phyloP scores from a whole-genome alignment of 2,113 vertebrate species.

The Macroglossus sobrinus region DNA sequence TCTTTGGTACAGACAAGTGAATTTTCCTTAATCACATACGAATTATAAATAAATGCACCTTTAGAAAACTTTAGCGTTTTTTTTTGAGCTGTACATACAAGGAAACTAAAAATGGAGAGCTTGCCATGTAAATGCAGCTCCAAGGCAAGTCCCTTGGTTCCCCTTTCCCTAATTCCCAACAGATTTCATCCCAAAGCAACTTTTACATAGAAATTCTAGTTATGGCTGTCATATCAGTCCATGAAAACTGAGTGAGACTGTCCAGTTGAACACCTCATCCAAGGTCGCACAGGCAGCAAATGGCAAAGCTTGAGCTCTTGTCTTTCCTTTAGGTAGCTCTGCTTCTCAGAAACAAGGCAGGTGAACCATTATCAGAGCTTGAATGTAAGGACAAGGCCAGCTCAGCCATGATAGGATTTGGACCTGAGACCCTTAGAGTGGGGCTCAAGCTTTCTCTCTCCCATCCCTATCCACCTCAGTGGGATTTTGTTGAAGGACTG shows the following conservation, averaged over 20 bases:
- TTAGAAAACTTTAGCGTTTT: background rate
- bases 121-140: background rate
- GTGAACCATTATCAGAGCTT: background rate
- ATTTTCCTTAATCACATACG: background rate
- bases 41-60: background rate
- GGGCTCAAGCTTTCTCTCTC: background rate
- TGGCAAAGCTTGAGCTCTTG: background rate
- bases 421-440: background rate
- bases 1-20: background rate
- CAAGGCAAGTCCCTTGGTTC: background rate
- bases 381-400: background rate
- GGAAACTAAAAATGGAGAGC: background rate
- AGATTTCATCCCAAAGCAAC: background rate
- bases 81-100: background rate
- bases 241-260: background rate
- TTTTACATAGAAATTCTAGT: background rate
- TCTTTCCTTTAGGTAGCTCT: background rate
- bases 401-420: background rate
- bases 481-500: background rate
- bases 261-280: background rate
- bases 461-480: accelerated
- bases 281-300: background rate
- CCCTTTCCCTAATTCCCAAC: background rate
- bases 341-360: background rate
- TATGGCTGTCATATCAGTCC: too few species aligned